Percentiles rank a stretch among this genome's conserved stretches.
Evolutionary conservation across 2,797 vertebrate genomes (phyloP).

Genomic region (Manis javanica): DNA sequence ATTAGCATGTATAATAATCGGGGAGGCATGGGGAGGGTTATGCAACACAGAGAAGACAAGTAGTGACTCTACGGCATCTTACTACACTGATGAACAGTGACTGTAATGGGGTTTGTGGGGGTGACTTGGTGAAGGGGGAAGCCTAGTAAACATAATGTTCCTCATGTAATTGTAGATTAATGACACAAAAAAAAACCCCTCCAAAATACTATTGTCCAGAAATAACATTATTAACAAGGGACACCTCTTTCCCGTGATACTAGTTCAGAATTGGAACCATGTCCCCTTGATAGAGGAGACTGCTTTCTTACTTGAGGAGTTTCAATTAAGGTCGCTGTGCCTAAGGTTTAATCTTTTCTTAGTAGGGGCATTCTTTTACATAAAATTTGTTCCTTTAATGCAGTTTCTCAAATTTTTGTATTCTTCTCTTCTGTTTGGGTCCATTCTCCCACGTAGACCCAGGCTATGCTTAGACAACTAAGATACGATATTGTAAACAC

Average conservation of each 20-base stretch:
- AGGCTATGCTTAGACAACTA: background rate
- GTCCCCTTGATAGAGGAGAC: background rate
- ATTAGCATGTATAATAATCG: too few species aligned
- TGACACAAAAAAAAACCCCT: too few species aligned
- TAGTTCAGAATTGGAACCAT: background rate
- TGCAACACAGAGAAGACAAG: too few species aligned
- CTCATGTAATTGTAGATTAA: too few species aligned
- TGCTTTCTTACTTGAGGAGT: constrained; percentile 15
- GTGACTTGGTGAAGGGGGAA: too few species aligned
- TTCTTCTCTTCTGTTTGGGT: background rate
- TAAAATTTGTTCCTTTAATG: background rate
- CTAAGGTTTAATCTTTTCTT: constrained; percentile 54
- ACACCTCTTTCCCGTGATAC: background rate
- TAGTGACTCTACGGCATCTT: too few species aligned
- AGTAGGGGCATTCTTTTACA: background rate
- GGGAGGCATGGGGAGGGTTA: too few species aligned
- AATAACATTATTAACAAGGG: constrained; percentile 6
- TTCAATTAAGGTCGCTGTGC: background rate
- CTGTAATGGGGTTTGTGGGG: too few species aligned
- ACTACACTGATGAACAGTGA: too few species aligned
- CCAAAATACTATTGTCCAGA: background rate
- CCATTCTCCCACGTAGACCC: background rate
- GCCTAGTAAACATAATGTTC: too few species aligned
- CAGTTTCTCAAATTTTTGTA: constrained; percentile 18
- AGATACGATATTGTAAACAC: background rate